Evolutionary conservation across 2,888 invertebrate genomes (phyloP).

Genomic region (Acleris literana): DNA sequence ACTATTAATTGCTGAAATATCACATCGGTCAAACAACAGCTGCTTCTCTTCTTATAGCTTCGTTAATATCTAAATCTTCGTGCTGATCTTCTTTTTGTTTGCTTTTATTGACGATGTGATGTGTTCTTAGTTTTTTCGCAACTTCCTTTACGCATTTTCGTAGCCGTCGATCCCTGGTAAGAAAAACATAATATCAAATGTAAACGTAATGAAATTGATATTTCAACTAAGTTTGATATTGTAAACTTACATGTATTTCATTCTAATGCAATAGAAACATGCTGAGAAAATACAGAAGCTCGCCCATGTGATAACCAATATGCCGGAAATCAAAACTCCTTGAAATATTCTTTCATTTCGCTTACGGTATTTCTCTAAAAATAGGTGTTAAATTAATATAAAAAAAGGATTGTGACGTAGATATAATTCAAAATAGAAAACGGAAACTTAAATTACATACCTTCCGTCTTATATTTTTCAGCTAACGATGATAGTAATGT

Average conservation of each 20-base stretch:
- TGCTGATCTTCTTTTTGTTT: background rate
- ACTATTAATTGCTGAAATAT: background rate
- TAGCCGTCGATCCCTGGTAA: slow-evolving; percentile 15
- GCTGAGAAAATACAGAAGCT: slow-evolving; percentile 10
- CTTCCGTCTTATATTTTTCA: slow-evolving; percentile 51
- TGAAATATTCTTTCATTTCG: slow-evolving; percentile 28
- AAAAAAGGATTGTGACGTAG: background rate
- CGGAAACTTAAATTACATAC: slow-evolving; percentile 38
- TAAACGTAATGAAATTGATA: background rate
- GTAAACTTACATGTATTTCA: slow-evolving; percentile 29
- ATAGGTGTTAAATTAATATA: background rate
- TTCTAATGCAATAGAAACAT: slow-evolving; percentile 25
- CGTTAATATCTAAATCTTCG: background rate
- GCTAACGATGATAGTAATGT: slow-evolving; percentile 49
- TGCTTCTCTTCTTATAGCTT: background rate
- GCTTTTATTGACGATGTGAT: background rate
- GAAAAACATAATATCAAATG: background rate
- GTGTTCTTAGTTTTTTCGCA: slow-evolving; percentile 6
- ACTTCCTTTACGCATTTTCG: slow-evolving; percentile 16
- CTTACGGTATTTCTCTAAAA: slow-evolving; percentile 26
- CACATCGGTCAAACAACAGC: background rate
- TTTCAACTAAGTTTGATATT: background rate
- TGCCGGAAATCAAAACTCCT: slow-evolving; percentile 18
- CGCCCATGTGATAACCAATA: slow-evolving; percentile 20
- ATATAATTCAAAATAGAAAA: background rate